These are phyloP conservation scores for Zaprionus camerounensis DNA, from an alignment of 1,140 invertebrate species.

Conservation along the genomic window DNA sequence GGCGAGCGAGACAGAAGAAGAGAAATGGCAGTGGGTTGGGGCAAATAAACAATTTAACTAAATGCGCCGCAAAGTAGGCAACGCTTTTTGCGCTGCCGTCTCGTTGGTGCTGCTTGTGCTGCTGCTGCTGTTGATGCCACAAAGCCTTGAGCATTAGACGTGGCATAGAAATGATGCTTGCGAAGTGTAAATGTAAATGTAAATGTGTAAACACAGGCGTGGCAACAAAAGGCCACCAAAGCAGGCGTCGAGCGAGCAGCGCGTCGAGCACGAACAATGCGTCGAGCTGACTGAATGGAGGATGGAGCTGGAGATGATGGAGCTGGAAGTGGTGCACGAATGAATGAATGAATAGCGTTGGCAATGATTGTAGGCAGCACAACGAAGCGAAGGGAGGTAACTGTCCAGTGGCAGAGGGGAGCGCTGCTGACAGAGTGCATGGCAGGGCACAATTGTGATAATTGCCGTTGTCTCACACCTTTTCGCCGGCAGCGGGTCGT, in stretches of 20 bases:
- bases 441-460: constrained; percentile 75
- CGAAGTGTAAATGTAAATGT: constrained; percentile 77
- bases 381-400: background rate
- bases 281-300: constrained; percentile 29
- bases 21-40: constrained; percentile 8
- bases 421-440: background rate
- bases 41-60: constrained; percentile 82
- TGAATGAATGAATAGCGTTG: constrained; percentile 55
- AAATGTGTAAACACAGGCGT: constrained; percentile 65
- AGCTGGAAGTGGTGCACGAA: constrained; percentile 38
- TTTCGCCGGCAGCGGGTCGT: constrained; percentile 63
- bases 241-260: constrained; percentile 14
- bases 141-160: constrained; percentile 57
- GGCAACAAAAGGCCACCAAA: constrained; percentile 75
- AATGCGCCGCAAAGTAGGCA: constrained; percentile 81
- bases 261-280: constrained; percentile 79
- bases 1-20: background rate
- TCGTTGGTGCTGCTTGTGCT: constrained; percentile 5
- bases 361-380: constrained; percentile 55
- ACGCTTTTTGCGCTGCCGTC: constrained; percentile 38
- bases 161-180: constrained; percentile 73
- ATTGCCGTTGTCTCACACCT: constrained; percentile 81
- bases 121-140: constrained; percentile 28
- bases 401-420: constrained; percentile 29
- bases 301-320: constrained; percentile 8